Conservation (phyloP, 2,888 invertebrate species). For the Dynastes grantii region DNA sequence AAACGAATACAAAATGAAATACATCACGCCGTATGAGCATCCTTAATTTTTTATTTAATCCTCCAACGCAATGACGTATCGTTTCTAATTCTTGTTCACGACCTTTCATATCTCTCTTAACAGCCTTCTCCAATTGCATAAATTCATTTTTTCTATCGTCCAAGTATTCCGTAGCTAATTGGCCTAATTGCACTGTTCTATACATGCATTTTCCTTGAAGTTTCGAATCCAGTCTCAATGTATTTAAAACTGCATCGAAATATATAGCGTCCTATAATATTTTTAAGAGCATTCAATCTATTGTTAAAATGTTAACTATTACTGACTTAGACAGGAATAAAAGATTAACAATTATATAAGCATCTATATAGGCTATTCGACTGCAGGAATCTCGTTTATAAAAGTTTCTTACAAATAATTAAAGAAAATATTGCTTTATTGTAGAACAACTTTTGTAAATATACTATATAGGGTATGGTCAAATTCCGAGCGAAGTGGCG, state of each 20-base stretch:
- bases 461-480: no score
- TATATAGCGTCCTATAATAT: constrained; percentile 75
- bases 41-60: constrained; percentile 69
- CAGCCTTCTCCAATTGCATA: constrained; percentile 74
- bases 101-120: constrained; percentile 78
- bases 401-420: no score
- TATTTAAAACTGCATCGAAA: constrained; percentile 76
- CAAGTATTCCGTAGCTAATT: constrained; percentile 78
- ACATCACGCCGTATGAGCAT: constrained; percentile 71
- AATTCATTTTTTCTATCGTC: constrained; percentile 78
- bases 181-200: constrained; percentile 78
- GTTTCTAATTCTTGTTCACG: constrained; percentile 74
- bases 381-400: no score
- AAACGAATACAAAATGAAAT: constrained; percentile 51
- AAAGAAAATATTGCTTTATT: no score
- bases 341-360: no score
- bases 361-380: no score
- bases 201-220: constrained; percentile 77
- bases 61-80: constrained; percentile 69
- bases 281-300: constrained; percentile 17
- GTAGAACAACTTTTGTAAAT: no score
- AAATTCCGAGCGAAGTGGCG: no score
- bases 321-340: no score
- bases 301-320: neutral
- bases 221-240: constrained; percentile 74